phyloP scores from a whole-genome alignment of 2,113 vertebrate genomes.

The Proterorhinus semilunaris region DNA sequence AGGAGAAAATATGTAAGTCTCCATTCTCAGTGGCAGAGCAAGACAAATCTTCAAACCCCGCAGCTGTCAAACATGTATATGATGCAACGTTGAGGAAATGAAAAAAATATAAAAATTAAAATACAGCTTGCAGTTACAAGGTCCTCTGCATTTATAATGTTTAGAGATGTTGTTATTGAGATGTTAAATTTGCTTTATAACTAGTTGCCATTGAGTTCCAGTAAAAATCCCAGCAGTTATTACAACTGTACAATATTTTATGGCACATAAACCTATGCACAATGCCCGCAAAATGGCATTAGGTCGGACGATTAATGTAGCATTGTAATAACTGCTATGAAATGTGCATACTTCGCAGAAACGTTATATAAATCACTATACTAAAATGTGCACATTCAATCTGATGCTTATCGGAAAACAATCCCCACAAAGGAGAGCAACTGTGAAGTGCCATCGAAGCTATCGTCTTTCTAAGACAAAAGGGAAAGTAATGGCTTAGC shows the following conservation, averaged over 20 bases:
- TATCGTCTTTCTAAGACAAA: slow-evolving; percentile 69
- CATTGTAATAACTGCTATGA: slow-evolving; percentile 3
- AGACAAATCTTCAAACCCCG: too few species aligned
- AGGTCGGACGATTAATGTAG: too few species aligned
- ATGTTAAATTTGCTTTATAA: too few species aligned
- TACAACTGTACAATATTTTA: background rate
- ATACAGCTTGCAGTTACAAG: background rate
- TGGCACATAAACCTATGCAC: background rate
- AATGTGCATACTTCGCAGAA: slow-evolving; percentile 6
- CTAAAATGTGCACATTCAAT: slow-evolving; percentile 28
- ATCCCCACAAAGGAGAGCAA: slow-evolving; percentile 64
- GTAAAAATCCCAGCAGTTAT: background rate
- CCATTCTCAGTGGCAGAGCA: too few species aligned
- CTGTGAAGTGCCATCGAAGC: slow-evolving; percentile 60
- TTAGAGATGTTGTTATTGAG: too few species aligned
- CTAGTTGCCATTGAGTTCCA: too few species aligned
- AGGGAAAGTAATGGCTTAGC: slow-evolving; percentile 76
- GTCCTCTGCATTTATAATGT: background rate
- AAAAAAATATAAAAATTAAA: slow-evolving; percentile 33
- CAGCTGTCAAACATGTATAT: slow-evolving; percentile 51
- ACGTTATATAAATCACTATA: background rate
- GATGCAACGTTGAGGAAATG: slow-evolving; percentile 64
- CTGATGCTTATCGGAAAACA: slow-evolving; percentile 36
- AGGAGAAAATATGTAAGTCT: background rate
- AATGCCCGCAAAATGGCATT: background rate